Conservation (phyloP, 2,888 invertebrate species). For the Meghimatium bilineatum region DNA sequence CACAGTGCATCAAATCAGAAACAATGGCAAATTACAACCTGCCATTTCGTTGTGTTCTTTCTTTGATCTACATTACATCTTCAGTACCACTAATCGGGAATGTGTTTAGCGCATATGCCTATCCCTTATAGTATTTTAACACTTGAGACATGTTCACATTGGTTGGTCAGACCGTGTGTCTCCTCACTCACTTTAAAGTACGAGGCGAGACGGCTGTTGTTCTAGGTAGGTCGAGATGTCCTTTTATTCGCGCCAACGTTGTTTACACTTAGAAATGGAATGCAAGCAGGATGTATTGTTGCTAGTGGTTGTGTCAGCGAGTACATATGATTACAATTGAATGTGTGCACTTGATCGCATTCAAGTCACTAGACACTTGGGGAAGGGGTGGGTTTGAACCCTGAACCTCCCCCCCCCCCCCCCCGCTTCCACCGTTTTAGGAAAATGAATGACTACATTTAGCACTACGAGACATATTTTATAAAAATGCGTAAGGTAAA, state of each 20-base stretch:
- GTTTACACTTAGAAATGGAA: neutral
- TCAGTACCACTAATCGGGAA: neutral
- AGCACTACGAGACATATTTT: no score
- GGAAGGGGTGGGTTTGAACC: no score
- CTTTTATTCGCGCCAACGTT: neutral
- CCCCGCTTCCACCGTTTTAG: no score
- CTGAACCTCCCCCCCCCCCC: no score
- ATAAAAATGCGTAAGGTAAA: no score
- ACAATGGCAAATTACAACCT: neutral
- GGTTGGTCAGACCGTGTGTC: neutral
- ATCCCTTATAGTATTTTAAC: neutral
- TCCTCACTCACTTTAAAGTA: neutral
- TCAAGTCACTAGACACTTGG: no score
- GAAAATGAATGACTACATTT: no score
- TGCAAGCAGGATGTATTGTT: neutral
- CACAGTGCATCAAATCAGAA: neutral
- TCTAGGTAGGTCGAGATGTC: slow-evolving; percentile 2
- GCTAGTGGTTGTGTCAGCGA: neutral
- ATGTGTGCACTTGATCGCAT: neutral
- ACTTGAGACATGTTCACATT: neutral
- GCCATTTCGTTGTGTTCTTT: neutral
- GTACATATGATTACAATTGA: neutral
- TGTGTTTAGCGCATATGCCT: neutral
- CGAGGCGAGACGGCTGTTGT: neutral
- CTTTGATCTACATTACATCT: neutral